A percentile compares a stretch with the other conserved stretches of the same genome.
Conservation (phyloP, 2,888 invertebrate genomes). For the Watsonalla binaria region DNA sequence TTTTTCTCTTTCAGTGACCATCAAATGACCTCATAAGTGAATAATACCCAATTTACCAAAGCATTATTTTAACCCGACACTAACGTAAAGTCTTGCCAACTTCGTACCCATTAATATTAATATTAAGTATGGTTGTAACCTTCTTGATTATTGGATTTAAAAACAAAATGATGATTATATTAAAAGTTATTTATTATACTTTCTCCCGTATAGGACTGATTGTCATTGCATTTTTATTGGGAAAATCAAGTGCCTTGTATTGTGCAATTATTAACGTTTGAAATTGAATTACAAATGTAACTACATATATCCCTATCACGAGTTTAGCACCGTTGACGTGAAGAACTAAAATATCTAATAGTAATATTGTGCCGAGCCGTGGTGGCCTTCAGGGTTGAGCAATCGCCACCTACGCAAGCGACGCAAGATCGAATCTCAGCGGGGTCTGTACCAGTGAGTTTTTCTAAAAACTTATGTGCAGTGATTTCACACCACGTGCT, state of each 20-base stretch:
- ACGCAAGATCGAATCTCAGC: no score
- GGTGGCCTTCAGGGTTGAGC: no score
- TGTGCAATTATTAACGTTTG: constrained; percentile 8
- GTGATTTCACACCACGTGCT: no score
- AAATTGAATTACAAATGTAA: no score
- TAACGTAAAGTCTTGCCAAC: constrained; percentile 44
- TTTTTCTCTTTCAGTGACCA: constrained; percentile 50
- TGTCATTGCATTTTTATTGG: constrained; percentile 9
- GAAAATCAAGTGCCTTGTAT: constrained; percentile 7
- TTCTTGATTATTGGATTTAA: constrained; percentile 3
- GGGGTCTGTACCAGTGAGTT: no score
- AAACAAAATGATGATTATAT: constrained; percentile 10
- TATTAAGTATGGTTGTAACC: constrained; percentile 17
- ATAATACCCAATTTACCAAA: constrained; percentile 50
- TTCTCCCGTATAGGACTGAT: constrained; percentile 22
- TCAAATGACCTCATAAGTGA: constrained; percentile 11
- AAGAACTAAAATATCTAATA: no score
- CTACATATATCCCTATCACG: no score
- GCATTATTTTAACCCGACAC: constrained; percentile 39
- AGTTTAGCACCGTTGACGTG: no score
- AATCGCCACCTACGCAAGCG: no score
- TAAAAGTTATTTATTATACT: constrained; percentile 15
- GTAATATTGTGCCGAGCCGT: no score
- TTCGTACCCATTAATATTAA: constrained; percentile 6
- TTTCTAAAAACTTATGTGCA: no score